Evolutionary conservation across 2,113 vertebrate genomes (phyloP).

Genomic region (Nyctibius bracteatus): DNA sequence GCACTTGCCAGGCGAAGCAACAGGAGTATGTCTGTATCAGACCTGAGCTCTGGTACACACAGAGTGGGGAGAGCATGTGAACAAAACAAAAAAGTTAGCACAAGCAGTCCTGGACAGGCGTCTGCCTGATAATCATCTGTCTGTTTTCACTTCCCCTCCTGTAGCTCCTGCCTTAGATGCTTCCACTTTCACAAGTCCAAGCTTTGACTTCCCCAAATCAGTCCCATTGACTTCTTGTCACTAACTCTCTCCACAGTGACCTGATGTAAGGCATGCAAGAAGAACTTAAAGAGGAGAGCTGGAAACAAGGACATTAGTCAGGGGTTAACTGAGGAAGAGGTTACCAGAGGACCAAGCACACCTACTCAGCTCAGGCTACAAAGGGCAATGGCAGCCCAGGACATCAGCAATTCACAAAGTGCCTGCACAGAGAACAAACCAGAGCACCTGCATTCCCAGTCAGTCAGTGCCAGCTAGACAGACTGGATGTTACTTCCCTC

Average conservation of each 20-base stretch:
- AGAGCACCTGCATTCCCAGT: not conserved
- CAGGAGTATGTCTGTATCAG: not conserved
- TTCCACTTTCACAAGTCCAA: conserved; percentile 9
- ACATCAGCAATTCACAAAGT: not conserved
- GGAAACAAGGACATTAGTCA: not conserved
- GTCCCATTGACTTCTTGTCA: not conserved
- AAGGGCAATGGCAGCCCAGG: not conserved
- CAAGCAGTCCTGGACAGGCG: not conserved
- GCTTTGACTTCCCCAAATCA: not conserved
- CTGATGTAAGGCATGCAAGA: not conserved
- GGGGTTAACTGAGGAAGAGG: not conserved
- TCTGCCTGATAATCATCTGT: not conserved
- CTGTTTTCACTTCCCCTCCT: conserved; percentile 32
- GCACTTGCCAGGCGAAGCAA: not conserved
- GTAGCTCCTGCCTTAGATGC: not conserved
- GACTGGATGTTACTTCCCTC: not conserved
- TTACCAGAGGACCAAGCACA: not conserved
- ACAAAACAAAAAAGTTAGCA: not conserved
- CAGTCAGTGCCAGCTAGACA: not conserved
- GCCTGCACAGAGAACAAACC: not conserved
- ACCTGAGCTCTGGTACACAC: not conserved
- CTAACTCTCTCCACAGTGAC: not conserved
- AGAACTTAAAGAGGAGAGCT: not conserved
- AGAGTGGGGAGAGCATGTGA: not conserved
- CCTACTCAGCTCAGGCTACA: not conserved